These are phyloP conservation scores for Cephonodes hylas DNA, from an alignment of 2,888 invertebrate species.

Conservation along the genomic window DNA sequence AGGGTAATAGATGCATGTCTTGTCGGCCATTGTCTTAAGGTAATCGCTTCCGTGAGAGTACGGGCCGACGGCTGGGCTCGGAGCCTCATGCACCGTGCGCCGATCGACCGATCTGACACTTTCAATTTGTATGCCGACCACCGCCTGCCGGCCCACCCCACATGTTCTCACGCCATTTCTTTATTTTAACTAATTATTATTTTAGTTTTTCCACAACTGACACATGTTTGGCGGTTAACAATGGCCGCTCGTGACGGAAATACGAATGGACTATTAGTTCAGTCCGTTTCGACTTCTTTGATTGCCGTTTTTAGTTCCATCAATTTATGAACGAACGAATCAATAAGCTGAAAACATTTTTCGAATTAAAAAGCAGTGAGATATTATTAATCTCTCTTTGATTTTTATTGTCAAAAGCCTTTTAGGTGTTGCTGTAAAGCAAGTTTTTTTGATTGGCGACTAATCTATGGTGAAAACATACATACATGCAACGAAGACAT, in stretches of 20 bases:
- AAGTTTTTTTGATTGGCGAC: no score
- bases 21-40: slow-evolving; percentile 74
- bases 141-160: slow-evolving; percentile 60
- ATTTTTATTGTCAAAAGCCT: no score
- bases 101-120: slow-evolving; percentile 59
- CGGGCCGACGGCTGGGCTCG: slow-evolving; percentile 3
- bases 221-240: slow-evolving; percentile 57
- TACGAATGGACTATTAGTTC: slow-evolving; percentile 36
- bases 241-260: slow-evolving; percentile 54
- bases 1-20: slow-evolving; percentile 77
- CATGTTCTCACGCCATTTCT: slow-evolving; percentile 70
- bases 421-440: no score
- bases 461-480: no score
- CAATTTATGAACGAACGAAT: slow-evolving; percentile 10
- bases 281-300: slow-evolving; percentile 30
- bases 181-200: slow-evolving; percentile 72
- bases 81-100: slow-evolving; percentile 31
- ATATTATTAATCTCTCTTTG: no score
- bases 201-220: slow-evolving; percentile 60
- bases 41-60: slow-evolving; percentile 79
- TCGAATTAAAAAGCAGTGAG: not conserved
- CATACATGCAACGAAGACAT: no score
- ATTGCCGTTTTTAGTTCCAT: slow-evolving; percentile 11
- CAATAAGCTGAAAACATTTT: slow-evolving; percentile 6
- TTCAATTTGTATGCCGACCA: slow-evolving; percentile 68